Percentiles rank a stretch among this genome's conserved stretches.
phyloP scores from a whole-genome alignment of 30 jellyfish, hydroid and myxozoan genomes.

The Rhopilema esculentum region DNA sequence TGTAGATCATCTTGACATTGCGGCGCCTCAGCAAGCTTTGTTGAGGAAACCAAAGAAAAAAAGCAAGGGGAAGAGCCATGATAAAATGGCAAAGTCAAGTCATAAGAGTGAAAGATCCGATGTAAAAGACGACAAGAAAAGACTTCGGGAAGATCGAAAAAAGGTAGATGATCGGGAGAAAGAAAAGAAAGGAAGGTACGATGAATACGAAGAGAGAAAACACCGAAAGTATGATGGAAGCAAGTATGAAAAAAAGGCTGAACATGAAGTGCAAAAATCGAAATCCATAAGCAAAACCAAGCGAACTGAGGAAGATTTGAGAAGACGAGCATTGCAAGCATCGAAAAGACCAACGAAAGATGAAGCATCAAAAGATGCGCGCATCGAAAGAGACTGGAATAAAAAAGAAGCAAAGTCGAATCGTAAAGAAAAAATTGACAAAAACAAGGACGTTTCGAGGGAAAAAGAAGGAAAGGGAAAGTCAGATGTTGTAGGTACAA shows the following conservation, averaged over 20 bases:
- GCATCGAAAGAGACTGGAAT: slow-evolving; percentile 21
- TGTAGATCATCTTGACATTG: slow-evolving; percentile 87
- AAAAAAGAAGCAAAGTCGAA: slow-evolving; percentile 16
- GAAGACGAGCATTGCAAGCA: slow-evolving; percentile 56
- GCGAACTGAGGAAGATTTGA: slow-evolving; percentile 58
- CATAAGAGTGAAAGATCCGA: slow-evolving; percentile 13
- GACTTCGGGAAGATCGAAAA: slow-evolving; percentile 8
- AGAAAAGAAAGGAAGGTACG: slow-evolving; percentile 39
- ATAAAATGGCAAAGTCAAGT: slow-evolving; percentile 14
- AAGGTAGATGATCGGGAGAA: slow-evolving; percentile 14
- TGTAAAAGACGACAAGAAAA: slow-evolving; percentile 12
- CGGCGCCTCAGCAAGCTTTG: slow-evolving; percentile 83
- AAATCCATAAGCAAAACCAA: slow-evolving; percentile 43
- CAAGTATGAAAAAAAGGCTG: slow-evolving; percentile 17
- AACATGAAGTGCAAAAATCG: slow-evolving; percentile 14
- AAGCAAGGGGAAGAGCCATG: slow-evolving; percentile 2
- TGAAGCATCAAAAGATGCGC: background rate
- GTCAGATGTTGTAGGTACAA: background rate
- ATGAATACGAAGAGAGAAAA: slow-evolving; percentile 31
- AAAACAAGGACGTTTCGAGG: background rate
- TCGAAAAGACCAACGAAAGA: slow-evolving; percentile 41
- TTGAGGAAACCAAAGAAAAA: slow-evolving; percentile 41
- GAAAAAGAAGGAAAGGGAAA: slow-evolving; percentile 11
- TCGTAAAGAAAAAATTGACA: slow-evolving; percentile 4
- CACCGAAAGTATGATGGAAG: slow-evolving; percentile 24